These are phyloP conservation scores for Lichenostomus cassidix DNA, from an alignment of 2,113 vertebrate species.

Conservation along the genomic window DNA sequence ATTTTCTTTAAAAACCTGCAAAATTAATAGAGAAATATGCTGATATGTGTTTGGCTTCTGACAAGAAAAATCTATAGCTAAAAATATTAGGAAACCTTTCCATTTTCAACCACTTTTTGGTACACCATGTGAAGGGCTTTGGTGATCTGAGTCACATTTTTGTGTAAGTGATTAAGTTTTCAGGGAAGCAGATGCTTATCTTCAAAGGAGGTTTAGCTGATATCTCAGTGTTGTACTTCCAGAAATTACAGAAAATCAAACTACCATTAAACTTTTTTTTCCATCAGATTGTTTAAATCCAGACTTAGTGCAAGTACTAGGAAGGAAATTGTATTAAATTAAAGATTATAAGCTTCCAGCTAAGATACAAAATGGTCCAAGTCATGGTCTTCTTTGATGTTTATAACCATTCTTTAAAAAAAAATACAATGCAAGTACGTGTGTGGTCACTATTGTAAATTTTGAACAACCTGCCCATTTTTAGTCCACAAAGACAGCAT, in stretches of 20 bases:
- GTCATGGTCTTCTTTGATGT: neutral
- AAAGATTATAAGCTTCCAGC: neutral
- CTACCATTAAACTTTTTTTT: neutral
- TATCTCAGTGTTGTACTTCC: neutral
- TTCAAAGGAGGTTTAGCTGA: neutral
- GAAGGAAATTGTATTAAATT: neutral
- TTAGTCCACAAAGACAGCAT: neutral
- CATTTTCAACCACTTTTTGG: neutral
- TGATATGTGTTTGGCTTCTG: neutral
- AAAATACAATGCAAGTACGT: neutral
- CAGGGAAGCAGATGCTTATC: neutral
- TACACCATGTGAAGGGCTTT: neutral
- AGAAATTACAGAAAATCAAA: conserved; percentile 3
- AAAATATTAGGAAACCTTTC: neutral
- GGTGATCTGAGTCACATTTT: neutral
- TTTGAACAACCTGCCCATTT: neutral
- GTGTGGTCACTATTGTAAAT: neutral
- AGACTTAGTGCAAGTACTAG: neutral
- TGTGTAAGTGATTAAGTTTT: neutral
- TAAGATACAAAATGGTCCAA: neutral
- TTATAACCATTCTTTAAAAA: neutral
- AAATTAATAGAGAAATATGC: neutral
- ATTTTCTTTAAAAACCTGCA: neutral
- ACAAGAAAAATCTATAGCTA: neutral
- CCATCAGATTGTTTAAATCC: neutral